A percentile compares a stretch with the other conserved stretches of the same genome.
phyloP scores from a whole-genome alignment of 92 coral and sea anemone genomes.

The Porites rus region DNA sequence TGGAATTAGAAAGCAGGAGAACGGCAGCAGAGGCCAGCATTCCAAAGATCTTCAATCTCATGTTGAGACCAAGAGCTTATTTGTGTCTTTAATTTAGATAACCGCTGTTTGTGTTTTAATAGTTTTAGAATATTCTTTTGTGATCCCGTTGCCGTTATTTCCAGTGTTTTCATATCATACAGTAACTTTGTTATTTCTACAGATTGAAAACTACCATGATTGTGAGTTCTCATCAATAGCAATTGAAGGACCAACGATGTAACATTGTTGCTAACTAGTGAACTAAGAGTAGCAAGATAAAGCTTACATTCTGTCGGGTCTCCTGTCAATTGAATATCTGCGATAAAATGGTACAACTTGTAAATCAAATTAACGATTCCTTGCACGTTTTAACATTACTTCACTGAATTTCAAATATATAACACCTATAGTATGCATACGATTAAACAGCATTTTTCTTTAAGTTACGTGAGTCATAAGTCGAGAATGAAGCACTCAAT shows the following conservation, averaged over 20 bases:
- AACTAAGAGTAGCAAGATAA: slow-evolving; percentile 14
- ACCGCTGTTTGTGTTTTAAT: too few species aligned
- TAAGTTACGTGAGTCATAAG: slow-evolving; percentile 16
- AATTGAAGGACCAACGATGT: slow-evolving; percentile 1
- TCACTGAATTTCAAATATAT: not conserved
- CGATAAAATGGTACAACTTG: slow-evolving; percentile 17
- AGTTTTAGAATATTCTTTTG: slow-evolving; percentile 3
- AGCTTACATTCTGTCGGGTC: slow-evolving; percentile 14
- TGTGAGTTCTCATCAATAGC: slow-evolving; percentile 14
- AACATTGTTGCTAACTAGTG: not conserved
- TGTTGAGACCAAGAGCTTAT: slow-evolving; percentile 15
- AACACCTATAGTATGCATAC: slow-evolving; percentile 4
- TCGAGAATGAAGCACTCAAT: slow-evolving; percentile 22
- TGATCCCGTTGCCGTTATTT: slow-evolving; percentile 6
- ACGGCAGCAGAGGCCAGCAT: slow-evolving; percentile 49
- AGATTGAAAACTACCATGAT: slow-evolving; percentile 8
- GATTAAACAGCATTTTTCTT: slow-evolving; percentile 7
- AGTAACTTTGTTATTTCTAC: not conserved
- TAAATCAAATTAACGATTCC: slow-evolving; percentile 3
- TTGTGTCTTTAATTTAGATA: not conserved
- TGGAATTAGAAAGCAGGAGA: slow-evolving; percentile 39
- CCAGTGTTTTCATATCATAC: not conserved
- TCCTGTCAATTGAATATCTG: slow-evolving; percentile 21
- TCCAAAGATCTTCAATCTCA: slow-evolving; percentile 12
- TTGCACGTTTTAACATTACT: slow-evolving; percentile 5